Conservation (phyloP, 1,140 invertebrate species). For the Macrobrachium nipponense region DNA sequence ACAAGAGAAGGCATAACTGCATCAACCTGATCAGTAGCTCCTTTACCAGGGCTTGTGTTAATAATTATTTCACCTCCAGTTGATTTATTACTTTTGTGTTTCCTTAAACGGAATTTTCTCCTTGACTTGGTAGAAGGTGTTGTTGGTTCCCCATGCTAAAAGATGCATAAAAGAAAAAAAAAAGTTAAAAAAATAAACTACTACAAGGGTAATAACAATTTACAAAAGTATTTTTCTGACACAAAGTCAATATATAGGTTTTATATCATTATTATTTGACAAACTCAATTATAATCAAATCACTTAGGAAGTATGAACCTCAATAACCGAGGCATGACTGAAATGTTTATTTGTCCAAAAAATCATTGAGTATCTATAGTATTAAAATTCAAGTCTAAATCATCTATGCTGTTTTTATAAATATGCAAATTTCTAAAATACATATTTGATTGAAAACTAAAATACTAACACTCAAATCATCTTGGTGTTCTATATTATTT, state of each 20-base stretch:
- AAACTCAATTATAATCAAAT: too few species aligned
- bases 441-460: too few species aligned
- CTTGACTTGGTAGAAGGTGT: constrained; percentile 64
- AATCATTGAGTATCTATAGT: too few species aligned
- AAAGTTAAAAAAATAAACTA: too few species aligned
- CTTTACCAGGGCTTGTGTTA: constrained; percentile 38
- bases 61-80: constrained; percentile 42
- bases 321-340: too few species aligned
- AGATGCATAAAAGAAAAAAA: neutral
- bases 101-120: constrained; percentile 62
- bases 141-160: constrained; percentile 54
- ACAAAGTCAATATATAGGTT: too few species aligned
- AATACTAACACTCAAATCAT: constrained; percentile 51
- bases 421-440: neutral
- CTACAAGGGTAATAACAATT: too few species aligned
- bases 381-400: too few species aligned
- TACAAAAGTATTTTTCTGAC: too few species aligned
- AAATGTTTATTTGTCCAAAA: too few species aligned
- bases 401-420: neutral
- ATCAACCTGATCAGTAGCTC: constrained; percentile 41
- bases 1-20: constrained; percentile 41
- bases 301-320: too few species aligned
- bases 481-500: constrained; percentile 50
- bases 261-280: too few species aligned
- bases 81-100: constrained; percentile 56